Conservation (phyloP, 2,888 invertebrate species). For the Dromius quadrimaculatus region DNA sequence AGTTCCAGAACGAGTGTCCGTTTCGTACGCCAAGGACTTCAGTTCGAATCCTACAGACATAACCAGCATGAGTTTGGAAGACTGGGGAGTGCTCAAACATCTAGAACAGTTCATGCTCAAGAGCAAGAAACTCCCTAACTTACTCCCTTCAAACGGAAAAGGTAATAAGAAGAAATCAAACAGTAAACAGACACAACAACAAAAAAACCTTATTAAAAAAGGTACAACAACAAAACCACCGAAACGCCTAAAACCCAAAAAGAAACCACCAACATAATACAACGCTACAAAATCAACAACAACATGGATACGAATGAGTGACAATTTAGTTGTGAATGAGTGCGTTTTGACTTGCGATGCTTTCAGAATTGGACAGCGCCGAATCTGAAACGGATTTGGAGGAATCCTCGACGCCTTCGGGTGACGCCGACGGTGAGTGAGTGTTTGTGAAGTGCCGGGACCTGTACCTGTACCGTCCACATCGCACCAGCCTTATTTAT, state of each 20-base stretch:
- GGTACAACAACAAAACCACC: conserved; percentile 14
- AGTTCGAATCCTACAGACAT: background rate
- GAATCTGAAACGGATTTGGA: background rate
- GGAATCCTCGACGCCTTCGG: conserved; percentile 5
- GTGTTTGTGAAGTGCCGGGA: conserved; percentile 13
- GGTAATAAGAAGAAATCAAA: conserved; percentile 29
- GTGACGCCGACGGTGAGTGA: conserved; percentile 14
- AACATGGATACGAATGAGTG: conserved; percentile 16
- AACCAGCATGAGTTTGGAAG: conserved; percentile 10
- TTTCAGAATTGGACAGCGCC: conserved; percentile 31
- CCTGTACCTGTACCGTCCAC: conserved; percentile 16
- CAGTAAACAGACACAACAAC: conserved; percentile 11
- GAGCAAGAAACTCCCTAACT: background rate
- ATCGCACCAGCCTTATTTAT: conserved; percentile 10
- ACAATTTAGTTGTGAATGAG: conserved; percentile 12
- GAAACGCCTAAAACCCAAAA: conserved; percentile 7
- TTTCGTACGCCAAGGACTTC: background rate
- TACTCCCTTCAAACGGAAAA: background rate
- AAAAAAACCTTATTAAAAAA: background rate
- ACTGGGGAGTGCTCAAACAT: conserved; percentile 1
- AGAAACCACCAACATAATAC: conserved; percentile 24
- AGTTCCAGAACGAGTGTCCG: conserved; percentile 14
- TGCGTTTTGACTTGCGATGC: conserved; percentile 3
- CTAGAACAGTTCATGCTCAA: background rate
- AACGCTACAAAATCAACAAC: conserved; percentile 18